Conservation (phyloP, 2,888 invertebrate genomes). For the Acronicta psi region DNA sequence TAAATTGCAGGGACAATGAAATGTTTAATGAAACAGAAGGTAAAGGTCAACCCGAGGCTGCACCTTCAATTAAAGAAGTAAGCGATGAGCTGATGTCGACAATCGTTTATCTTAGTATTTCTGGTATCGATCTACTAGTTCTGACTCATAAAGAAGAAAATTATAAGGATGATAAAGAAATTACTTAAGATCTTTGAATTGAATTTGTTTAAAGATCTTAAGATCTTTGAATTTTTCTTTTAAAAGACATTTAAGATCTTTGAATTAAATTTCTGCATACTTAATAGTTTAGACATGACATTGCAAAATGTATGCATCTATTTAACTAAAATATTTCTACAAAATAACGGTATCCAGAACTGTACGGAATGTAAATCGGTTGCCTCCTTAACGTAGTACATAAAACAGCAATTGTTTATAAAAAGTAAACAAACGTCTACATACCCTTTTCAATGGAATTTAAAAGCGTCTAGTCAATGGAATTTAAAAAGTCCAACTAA, state of each 20-base stretch:
- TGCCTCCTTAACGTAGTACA: constrained; percentile 3
- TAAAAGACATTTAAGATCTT: too few species aligned
- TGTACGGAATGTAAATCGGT: constrained; percentile 17
- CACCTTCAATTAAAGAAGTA: constrained; percentile 65
- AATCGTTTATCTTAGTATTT: constrained; percentile 41
- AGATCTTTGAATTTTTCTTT: too few species aligned
- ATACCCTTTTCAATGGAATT: constrained; percentile 21
- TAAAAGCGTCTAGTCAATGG: constrained; percentile 8
- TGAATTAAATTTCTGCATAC: too few species aligned
- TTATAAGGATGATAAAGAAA: neutral
- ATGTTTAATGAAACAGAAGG: constrained; percentile 72
- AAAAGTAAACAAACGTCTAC: constrained; percentile 17
- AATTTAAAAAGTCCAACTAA: constrained; percentile 19
- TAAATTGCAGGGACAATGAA: constrained; percentile 73
- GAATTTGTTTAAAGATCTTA: too few species aligned
- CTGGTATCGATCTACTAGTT: constrained; percentile 40
- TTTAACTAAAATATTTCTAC: neutral
- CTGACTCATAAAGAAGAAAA: constrained; percentile 10
- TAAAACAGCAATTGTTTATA: constrained; percentile 17
- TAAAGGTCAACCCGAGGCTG: constrained; percentile 55
- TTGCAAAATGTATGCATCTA: neutral
- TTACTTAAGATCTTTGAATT: too few species aligned
- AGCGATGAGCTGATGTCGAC: constrained; percentile 48
- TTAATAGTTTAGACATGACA: neutral
- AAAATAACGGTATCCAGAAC: constrained; percentile 14